Evolutionary conservation across 2,888 invertebrate species (phyloP).

Genomic region (Norana najaformis): DNA sequence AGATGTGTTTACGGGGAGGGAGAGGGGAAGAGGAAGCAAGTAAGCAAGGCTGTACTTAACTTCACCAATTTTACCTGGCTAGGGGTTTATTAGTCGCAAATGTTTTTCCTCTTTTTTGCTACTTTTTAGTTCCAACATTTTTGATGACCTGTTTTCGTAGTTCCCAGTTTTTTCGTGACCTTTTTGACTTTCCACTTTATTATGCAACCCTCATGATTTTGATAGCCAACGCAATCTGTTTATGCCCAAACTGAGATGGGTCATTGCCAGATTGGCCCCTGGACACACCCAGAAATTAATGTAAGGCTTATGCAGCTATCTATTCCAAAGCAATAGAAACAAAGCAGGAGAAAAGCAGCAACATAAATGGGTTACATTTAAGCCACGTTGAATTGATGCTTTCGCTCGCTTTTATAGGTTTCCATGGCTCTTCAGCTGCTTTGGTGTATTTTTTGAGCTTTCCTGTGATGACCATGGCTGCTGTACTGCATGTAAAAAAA

Average conservation of each 20-base stretch:
- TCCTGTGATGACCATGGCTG: neutral
- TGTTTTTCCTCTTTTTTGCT: too few relatives aligned
- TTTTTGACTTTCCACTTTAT: neutral
- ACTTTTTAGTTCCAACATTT: neutral
- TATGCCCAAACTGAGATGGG: neutral
- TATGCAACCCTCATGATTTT: neutral
- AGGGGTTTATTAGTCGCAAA: neutral
- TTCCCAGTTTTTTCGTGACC: neutral
- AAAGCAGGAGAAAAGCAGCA: neutral
- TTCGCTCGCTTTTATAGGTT: neutral
- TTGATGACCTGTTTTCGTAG: neutral
- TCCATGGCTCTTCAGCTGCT: neutral
- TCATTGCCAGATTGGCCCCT: neutral
- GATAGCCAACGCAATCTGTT: neutral
- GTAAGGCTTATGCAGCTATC: neutral
- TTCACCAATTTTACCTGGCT: neutral
- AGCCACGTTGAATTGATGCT: neutral
- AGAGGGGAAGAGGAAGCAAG: too few relatives aligned
- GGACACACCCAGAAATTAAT: neutral
- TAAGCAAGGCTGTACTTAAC: too few relatives aligned
- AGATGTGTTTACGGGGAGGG: neutral
- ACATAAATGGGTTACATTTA: neutral
- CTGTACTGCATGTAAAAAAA: neutral
- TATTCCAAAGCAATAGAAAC: neutral
- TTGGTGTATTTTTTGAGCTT: neutral